Evolutionary conservation across 1,140 invertebrate genomes (phyloP).

Genomic region (Lepidostoma basale): DNA sequence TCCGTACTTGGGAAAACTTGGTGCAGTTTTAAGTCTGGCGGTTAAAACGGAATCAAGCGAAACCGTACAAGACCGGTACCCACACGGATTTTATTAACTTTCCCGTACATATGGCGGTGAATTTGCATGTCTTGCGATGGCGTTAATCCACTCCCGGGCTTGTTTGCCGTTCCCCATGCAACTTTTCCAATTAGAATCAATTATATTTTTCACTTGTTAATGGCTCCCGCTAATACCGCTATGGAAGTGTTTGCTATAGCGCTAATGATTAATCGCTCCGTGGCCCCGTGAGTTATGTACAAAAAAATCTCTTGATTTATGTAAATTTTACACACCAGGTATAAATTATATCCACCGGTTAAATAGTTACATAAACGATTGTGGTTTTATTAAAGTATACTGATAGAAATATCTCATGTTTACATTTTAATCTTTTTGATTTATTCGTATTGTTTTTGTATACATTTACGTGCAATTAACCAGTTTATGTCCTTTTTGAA

Average conservation of each 20-base stretch:
- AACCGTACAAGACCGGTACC: constrained; percentile 15
- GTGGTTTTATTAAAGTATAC: no score
- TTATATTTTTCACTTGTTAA: constrained; percentile 30
- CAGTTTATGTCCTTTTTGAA: background rate
- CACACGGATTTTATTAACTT: constrained; percentile 40
- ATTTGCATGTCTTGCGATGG: constrained; percentile 41
- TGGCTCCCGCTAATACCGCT: background rate
- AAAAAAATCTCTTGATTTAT: no score
- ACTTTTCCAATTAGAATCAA: constrained; percentile 43
- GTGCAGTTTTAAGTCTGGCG: constrained; percentile 39
- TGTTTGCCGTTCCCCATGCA: constrained; percentile 19
- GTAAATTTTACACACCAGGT: no score
- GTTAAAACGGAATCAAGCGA: constrained; percentile 35
- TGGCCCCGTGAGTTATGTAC: no score
- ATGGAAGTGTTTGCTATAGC: background rate
- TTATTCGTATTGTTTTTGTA: no score
- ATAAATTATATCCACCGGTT: no score
- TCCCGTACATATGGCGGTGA: constrained; percentile 20
- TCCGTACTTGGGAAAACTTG: constrained; percentile 33
- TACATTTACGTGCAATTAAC: background rate
- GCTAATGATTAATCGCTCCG: background rate
- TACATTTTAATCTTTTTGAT: no score
- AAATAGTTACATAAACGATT: no score
- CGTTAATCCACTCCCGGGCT: constrained; percentile 29
- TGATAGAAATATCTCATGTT: no score